These are phyloP conservation scores for Oryzias celebensis DNA, from an alignment of 2,113 vertebrate species.

Conservation along the genomic window DNA sequence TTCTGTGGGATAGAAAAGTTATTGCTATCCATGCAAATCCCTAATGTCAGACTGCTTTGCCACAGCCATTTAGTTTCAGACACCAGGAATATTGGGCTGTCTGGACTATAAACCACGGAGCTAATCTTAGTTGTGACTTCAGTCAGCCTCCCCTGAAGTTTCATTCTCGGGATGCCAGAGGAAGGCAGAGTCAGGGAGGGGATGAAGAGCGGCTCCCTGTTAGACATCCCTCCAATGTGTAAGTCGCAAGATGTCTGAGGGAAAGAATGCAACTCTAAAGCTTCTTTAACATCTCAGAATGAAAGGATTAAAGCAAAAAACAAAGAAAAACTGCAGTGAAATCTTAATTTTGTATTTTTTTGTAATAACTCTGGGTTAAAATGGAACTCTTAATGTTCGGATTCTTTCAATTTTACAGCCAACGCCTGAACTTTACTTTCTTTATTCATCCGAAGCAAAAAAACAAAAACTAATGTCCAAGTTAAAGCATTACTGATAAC, in stretches of 20 bases:
- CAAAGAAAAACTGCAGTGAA: background rate
- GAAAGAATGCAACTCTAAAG: slow-evolving; percentile 12
- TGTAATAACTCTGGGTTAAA: too few species aligned
- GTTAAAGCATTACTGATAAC: background rate
- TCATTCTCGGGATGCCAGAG: slow-evolving; percentile 66
- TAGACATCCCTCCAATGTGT: slow-evolving; percentile 6
- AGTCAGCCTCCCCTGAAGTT: slow-evolving; percentile 43
- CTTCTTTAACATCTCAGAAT: slow-evolving; percentile 5
- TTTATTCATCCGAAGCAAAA: background rate
- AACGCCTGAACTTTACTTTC: too few species aligned
- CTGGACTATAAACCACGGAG: slow-evolving; percentile 32
- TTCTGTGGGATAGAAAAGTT: slow-evolving; percentile 3
- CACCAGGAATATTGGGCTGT: slow-evolving; percentile 29
- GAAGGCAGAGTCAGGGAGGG: slow-evolving; percentile 50
- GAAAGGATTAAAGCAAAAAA: background rate
- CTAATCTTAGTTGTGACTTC: slow-evolving; percentile 70
- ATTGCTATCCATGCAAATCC: slow-evolving; percentile 8
- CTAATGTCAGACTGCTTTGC: slow-evolving; percentile 4
- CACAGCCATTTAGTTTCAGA: slow-evolving; percentile 33
- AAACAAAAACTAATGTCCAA: background rate
- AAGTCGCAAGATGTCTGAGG: background rate
- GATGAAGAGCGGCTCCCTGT: slow-evolving; percentile 5
- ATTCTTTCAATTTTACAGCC: too few species aligned
- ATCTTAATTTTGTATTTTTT: too few species aligned
- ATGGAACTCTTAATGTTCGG: too few species aligned